Conservation (phyloP, 2,113 vertebrate genomes). For the Lethenteron camtschaticum region DNA sequence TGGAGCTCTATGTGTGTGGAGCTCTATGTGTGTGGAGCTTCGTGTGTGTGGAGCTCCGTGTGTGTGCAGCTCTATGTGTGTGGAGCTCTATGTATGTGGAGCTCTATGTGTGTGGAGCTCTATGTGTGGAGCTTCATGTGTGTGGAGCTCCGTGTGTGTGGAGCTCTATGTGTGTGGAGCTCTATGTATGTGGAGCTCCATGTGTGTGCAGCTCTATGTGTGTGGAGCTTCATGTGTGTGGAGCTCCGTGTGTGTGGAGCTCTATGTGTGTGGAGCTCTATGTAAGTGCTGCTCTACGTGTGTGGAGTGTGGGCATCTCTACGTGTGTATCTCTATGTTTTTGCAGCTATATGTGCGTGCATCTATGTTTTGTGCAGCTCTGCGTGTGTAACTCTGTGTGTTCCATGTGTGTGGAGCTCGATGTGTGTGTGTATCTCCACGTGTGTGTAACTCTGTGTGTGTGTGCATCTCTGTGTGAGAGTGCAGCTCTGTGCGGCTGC, state of each 20-base stretch:
- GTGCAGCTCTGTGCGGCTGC: not conserved
- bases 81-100: no score
- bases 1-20: not conserved
- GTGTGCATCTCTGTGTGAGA: not conserved
- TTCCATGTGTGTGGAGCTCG: not conserved
- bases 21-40: not conserved
- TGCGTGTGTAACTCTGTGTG: not conserved
- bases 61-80: no score
- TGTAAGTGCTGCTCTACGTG: not conserved
- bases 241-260: not conserved
- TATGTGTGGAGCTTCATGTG: not conserved
- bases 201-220: not conserved
- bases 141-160: not conserved
- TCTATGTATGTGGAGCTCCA: no score
- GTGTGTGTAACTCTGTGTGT: not conserved
- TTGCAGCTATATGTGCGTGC: not conserved
- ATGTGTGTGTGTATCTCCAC: not conserved
- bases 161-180: not conserved
- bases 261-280: not conserved
- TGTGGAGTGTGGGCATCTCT: not conserved
- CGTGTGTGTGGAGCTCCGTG: no score
- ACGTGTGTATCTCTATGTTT: not conserved
- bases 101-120: no score
- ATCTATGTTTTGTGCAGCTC: not conserved
- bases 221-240: not conserved